Evolutionary conservation across 2,113 vertebrate species (phyloP), one percentile per base, ranked within the genome.

Genomic region (Platysternon megacephalum): DNA sequence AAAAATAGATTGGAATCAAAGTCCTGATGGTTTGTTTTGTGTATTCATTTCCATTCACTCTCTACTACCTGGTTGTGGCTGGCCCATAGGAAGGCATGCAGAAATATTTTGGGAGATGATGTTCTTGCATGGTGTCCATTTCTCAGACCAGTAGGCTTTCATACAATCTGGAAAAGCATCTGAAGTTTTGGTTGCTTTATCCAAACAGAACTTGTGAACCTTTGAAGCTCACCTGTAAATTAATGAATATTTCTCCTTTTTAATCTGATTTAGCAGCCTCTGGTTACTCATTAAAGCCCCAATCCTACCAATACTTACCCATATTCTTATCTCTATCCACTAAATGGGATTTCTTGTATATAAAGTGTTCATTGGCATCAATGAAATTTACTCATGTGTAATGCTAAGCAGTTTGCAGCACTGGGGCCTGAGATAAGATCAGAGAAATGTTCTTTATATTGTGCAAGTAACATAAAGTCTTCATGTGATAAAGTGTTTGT

Each of bases 111-210:
- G 19, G 21, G 68, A 72, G 17, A 11, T 72, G 65, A 17, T 72
- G 65, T 72, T 72, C 21, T 39, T 72, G 14, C n/a, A 22, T 39
- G 68, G n/a, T 39, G n/a, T 22, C n/a, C n/a, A 22, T 78, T 76
- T 86, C 84, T 53, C 93, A 78, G 61, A 49, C 44, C 48, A 58
- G 53, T 84, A 85, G 79, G 11, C 4, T 5, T 56, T 61, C n/a
- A 22, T 85, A 53, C 85, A 86, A 91, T 86, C 80, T 95, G 28
- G 4, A 24, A 88, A n/a, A 78, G 44, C 39, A 61, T 53, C 56
- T 85, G 79, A 91, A 82, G 2, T 86, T 84, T 9, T 0, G 86
- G 35, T 17, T 95, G 51, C 76, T 90, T 74, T 91, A 76, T 48
- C 53, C 89, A 56, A 82, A 58, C 4, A 1, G 29, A 82, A 21